Base-by-base conservation (phyloP, 2,888 invertebrate genomes). In the Macrophya annulata region DNA sequence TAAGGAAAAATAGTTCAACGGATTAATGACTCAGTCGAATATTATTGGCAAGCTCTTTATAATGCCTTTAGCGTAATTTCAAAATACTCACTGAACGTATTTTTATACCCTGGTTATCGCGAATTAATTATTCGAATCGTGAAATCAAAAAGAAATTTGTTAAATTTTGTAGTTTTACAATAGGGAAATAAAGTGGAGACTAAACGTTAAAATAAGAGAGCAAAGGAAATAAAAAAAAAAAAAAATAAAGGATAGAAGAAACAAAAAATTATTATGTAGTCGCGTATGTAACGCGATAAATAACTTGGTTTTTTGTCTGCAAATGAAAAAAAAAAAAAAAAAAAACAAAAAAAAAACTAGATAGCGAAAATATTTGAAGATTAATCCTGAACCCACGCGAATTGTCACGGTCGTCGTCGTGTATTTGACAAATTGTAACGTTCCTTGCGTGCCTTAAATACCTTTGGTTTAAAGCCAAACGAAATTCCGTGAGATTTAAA, bases 381-480 rank as follows among this genome's bases (percentile, higher is more conserved):
- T 71, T 40, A 37, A 40, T 40, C 17, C 17, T n/a, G 15, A 37
- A 37, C 68, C 25, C 68, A 37, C 43, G 21, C 72, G 72, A 40
- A 74, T 77, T 48, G 6, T 77, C 76, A 51, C 37, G 76, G 51
- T 77, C 76, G 68, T 31, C n/a, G 72, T n/a, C 12, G 45, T 76
- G 21, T 62, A 68, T 72, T 85, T 84, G 86, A 88, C 85, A 81
- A 87, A 86, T 89, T 87, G 81, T 85, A 87, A 68, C 86, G 86
- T 87, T 87, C 86, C 87, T 88, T 87, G 86, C 87, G 86, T 84
- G 84, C 85, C 86, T 55, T 62, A 85, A 87, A 81, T 85, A 86
- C 85, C 86, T 88, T 89, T 90, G 91, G 90, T 88, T 77, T n/a
- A 6, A 31, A 65, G 90, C 91, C 91, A 91, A 31, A 90, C 89